Evolutionary conservation across 2,888 invertebrate species (phyloP), one percentile per base, ranked within the genome.

Genomic region (Erebia epiphron): DNA sequence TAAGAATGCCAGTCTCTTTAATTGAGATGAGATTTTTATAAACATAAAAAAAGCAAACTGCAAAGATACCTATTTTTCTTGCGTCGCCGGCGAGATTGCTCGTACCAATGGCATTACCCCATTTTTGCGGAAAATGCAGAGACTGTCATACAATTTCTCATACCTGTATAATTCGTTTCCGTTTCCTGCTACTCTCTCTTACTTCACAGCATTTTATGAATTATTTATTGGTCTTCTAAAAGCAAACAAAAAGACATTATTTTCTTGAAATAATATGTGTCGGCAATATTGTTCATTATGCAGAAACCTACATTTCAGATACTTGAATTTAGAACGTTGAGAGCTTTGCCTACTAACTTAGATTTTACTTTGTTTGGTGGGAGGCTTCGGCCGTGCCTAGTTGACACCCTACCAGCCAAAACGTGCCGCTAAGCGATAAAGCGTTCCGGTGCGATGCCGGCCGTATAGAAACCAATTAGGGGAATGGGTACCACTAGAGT

Each of bases 121-220:
- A 58, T 58, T 58, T 58, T 58, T 58, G 41, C n/a, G 58, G 58
- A 58, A 58, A 41, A 41, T 58, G 35, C 18, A 58, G 26, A 58
- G 26, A 58, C 56, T 56, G 26, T 56, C 21, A 56, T 58, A 43
- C 41, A 60, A 50, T 67, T 56, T 70, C 64, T 66, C 66, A 69
- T 50, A 58, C 46, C 52, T 61, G 49, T 71, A 69, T 54, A 71
- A 73, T 70, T 61, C 57, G 61, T 69, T 57, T 71, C 67, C 71
- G 68, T 61, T 75, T 75, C 75, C 75, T 74, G 73, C 21, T 57
- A 57, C 69, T 75, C 71, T 75, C 75, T 70, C 69, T 72, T 65
- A 57, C 70, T 68, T 43, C 60, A 54, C 62, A 46, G 61, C 69
- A 18, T 60, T 60, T 68, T 54, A 72, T 72, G 70, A 70, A 74